Conservation (phyloP, 2,888 invertebrate genomes). For the Trissonchulus sp. region DNA sequence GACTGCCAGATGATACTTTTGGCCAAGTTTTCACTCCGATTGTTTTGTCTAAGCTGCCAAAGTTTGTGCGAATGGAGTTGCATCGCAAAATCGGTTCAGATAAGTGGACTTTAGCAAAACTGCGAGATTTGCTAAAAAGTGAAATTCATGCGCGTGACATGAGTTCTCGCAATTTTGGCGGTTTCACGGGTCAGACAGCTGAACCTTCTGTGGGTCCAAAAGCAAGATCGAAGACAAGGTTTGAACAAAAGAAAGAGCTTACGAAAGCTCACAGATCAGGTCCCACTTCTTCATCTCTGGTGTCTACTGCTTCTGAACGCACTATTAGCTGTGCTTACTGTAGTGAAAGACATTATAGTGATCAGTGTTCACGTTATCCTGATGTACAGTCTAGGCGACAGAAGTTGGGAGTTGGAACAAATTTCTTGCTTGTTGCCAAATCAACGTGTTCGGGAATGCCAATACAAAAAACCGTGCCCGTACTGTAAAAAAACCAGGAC, state of each 20-base stretch:
- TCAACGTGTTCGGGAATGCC: too few relatives aligned
- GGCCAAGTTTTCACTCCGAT: constrained; percentile 19
- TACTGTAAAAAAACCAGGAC: too few relatives aligned
- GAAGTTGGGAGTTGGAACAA: too few relatives aligned
- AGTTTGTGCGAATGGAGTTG: too few relatives aligned
- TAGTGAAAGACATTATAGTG: constrained; percentile 9
- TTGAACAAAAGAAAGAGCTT: neutral
- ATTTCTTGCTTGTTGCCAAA: too few relatives aligned
- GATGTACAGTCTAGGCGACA: constrained; percentile 6
- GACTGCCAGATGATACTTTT: constrained; percentile 9
- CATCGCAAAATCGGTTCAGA: constrained; percentile 2
- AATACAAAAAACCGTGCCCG: too few relatives aligned
- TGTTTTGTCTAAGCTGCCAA: too few relatives aligned
- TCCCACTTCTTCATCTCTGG: neutral
- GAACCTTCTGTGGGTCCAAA: too few relatives aligned
- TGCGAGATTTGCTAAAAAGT: constrained; percentile 6
- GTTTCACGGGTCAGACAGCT: too few relatives aligned
- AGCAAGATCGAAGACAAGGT: neutral
- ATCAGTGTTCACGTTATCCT: constrained; percentile 7
- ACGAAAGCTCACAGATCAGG: neutral
- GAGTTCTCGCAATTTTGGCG: neutral
- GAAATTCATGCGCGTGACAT: constrained; percentile 21
- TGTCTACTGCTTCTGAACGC: neutral
- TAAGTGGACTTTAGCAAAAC: constrained; percentile 3
- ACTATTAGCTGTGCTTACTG: neutral